Evolutionary conservation across 2,797 vertebrate genomes (phyloP).

Genomic region (Peromyscus nudipes): DNA sequence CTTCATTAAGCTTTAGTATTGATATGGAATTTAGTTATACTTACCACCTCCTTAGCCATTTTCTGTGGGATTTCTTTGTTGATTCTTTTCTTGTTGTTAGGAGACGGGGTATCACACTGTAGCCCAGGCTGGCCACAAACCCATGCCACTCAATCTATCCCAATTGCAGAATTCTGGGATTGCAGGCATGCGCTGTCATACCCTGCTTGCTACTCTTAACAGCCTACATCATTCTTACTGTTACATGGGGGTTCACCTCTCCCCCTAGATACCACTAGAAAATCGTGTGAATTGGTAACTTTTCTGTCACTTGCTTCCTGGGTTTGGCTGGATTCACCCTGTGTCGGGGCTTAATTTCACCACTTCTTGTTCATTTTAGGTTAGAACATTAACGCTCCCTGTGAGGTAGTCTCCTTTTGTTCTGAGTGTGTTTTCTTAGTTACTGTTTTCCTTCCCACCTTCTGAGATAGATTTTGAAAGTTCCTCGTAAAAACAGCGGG

Average conservation of each 20-base stretch:
- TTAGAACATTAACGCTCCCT: not conserved
- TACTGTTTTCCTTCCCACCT: not conserved
- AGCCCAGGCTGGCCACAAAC: not conserved
- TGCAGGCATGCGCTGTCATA: not conserved
- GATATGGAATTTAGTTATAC: not conserved
- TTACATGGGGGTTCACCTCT: not conserved
- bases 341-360: not conserved
- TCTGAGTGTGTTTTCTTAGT: not conserved
- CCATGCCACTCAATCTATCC: not conserved
- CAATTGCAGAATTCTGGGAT: not conserved
- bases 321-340: not conserved
- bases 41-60: not conserved
- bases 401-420: not conserved
- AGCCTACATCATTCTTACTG: not conserved
- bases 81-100: not conserved
- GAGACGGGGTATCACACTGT: not conserved
- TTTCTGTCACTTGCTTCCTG: not conserved
- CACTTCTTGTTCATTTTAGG: not conserved
- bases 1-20: not conserved
- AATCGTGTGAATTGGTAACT: not conserved
- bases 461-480: slow-evolving; percentile 29
- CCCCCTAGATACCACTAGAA: not conserved
- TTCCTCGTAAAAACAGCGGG: not conserved
- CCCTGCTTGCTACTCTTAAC: not conserved
- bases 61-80: slow-evolving; percentile 1